phyloP scores from a whole-genome alignment of 2,888 invertebrate genomes.

The Saturnia pavonia region DNA sequence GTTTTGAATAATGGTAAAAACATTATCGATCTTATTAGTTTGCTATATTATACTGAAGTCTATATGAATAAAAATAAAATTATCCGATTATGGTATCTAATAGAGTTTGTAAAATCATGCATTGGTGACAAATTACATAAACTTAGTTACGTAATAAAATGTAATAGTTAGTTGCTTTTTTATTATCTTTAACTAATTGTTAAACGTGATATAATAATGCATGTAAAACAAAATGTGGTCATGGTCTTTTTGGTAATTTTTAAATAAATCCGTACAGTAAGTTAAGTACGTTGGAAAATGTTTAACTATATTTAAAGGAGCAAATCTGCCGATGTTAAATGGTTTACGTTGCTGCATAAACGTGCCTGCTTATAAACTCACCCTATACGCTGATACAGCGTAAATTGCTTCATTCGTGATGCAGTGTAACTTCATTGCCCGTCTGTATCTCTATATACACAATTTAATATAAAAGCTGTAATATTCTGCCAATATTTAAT shows the following conservation, averaged over 20 bases:
- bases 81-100: not conserved
- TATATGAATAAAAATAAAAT: not conserved
- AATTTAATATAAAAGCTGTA: too few species aligned
- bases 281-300: not conserved
- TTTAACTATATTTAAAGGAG: not conserved
- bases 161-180: not conserved
- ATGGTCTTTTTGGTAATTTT: not conserved
- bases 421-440: not conserved
- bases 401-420: not conserved
- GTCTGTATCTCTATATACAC: not conserved
- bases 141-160: not conserved
- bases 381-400: not conserved
- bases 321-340: not conserved
- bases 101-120: not conserved
- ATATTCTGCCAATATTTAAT: too few species aligned
- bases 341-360: not conserved
- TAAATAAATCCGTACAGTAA: not conserved
- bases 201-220: not conserved
- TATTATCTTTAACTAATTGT: not conserved
- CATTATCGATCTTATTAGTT: not conserved
- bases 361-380: not conserved
- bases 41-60: not conserved
- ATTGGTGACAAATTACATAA: not conserved
- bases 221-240: too few species aligned
- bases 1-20: conserved; percentile 7